These are phyloP conservation scores for Nothoprocta perdicaria DNA, from an alignment of 2,113 vertebrate genomes.

Conservation along the genomic window DNA sequence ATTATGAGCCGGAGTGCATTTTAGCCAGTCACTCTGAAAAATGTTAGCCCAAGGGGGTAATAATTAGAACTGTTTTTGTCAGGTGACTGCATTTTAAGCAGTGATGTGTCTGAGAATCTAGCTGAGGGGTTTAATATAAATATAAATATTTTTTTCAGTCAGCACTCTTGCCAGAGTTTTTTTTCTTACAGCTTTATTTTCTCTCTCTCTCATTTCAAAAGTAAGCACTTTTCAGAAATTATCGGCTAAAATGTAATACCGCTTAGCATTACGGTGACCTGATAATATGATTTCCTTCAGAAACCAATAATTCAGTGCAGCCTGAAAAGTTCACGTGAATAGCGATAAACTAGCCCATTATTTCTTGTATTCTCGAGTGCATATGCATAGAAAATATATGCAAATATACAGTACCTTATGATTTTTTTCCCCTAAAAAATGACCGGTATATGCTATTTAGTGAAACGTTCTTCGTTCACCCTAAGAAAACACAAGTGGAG, in stretches of 20 bases:
- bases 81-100: conserved; percentile 84
- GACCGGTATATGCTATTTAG: background rate
- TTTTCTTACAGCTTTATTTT: conserved; percentile 75
- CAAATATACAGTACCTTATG: background rate
- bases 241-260: conserved; percentile 85
- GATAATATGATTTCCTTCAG: conserved; percentile 67
- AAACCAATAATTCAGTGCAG: conserved; percentile 61
- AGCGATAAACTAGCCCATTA: conserved; percentile 59
- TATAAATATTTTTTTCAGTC: conserved; percentile 89
- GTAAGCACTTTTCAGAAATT: conserved; percentile 91
- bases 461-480: background rate
- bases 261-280: conserved; percentile 69
- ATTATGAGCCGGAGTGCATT: conserved; percentile 82
- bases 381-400: background rate
- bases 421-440: background rate
- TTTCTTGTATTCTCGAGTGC: conserved; percentile 20
- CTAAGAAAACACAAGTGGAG: background rate
- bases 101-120: conserved; percentile 83
- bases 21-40: conserved; percentile 84
- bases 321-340: conserved; percentile 53
- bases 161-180: conserved; percentile 75
- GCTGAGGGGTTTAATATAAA: conserved; percentile 87
- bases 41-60: conserved; percentile 82
- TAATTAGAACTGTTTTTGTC: conserved; percentile 85
- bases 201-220: conserved; percentile 82